Evolutionary conservation across 2,797 vertebrate genomes (phyloP), one percentile per base, ranked within the genome.

Genomic region (Pipistrellus pipistrellus): DNA sequence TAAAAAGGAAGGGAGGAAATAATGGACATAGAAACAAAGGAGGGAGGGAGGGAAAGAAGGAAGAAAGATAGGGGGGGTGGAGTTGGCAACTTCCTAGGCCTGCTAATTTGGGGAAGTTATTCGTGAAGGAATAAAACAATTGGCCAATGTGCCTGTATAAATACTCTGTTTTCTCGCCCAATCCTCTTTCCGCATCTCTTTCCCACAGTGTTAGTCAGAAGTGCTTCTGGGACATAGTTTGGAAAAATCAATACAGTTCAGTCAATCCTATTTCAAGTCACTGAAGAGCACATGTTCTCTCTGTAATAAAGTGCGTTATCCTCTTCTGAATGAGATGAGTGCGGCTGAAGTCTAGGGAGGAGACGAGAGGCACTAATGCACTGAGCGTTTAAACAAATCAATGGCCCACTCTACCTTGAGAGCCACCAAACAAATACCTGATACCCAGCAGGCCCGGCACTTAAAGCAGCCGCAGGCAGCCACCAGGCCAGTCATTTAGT

Each of bases 361-460:
- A 97, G 97, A 93, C 87, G 95, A 96, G 96, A 96, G 97, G 96
- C 90, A 88, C 95, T 85, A 97, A 96, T 96, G 96, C 7, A 62
- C 73, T 55, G 83, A 87, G 87, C 64, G 15, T 88, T 97, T 97
- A 98, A 96, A 96, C 96, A 98, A 97, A 98, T 98, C 97, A 93
- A 94, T 98, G 95, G 5, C 62, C 82, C 69, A 46, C 71, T 76
- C 38, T 86, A 93, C 46, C 20, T 95, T 0, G 62, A 97, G 86
- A 77, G 32, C 38, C 21, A 41, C 91, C 59, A 68, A 93, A 93
- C 80, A 96, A 98, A 98, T 95, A 97, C 48, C 71, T 96, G 97
- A 80, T 97, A 4, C 41, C 87, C 93, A 92, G 96, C 95, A 94
- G 81, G 88, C 73, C 93, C 85, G 68, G 90, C 4, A 95, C 96